phyloP scores from a whole-genome alignment of 2,113 vertebrate species.

The Procavia capensis region DNA sequence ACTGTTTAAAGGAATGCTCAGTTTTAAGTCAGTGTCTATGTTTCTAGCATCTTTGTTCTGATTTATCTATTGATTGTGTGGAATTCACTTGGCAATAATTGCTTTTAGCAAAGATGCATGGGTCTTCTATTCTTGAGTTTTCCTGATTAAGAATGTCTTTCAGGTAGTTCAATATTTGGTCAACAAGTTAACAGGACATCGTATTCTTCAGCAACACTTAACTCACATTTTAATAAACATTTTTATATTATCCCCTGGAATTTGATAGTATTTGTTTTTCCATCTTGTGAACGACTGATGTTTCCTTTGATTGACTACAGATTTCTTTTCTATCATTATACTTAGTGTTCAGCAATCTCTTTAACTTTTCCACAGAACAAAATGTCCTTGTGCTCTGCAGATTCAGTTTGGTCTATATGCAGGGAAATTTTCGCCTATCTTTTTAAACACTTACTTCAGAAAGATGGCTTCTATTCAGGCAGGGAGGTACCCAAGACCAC shows the following conservation, averaged over 20 bases:
- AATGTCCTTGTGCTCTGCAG: not conserved
- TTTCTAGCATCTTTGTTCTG: slow-evolving; percentile 6
- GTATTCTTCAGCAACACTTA: slow-evolving; percentile 2
- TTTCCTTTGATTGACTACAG: not conserved
- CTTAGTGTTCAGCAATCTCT: slow-evolving; percentile 21
- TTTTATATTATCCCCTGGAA: slow-evolving; percentile 11
- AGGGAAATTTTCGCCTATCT: not conserved
- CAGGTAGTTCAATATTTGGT: not conserved
- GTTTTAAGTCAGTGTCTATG: not conserved
- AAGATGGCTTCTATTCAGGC: not conserved
- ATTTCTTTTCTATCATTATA: slow-evolving; percentile 47
- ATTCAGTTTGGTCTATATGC: not conserved
- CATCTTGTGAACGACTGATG: not conserved
- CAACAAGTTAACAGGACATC: not conserved
- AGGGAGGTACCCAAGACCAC: not conserved
- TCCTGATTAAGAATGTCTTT: not conserved
- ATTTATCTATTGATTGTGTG: not conserved
- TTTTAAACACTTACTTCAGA: not conserved
- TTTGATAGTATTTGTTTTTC: slow-evolving; percentile 6
- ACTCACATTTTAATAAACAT: slow-evolving; percentile 24
- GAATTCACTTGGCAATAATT: not conserved
- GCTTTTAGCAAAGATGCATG: not conserved
- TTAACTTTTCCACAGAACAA: not conserved
- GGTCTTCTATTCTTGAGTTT: not conserved
- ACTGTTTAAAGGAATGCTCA: not conserved